Base-by-base conservation (phyloP, 2,113 vertebrate species). In the Myrmophylax atrothorax region DNA sequence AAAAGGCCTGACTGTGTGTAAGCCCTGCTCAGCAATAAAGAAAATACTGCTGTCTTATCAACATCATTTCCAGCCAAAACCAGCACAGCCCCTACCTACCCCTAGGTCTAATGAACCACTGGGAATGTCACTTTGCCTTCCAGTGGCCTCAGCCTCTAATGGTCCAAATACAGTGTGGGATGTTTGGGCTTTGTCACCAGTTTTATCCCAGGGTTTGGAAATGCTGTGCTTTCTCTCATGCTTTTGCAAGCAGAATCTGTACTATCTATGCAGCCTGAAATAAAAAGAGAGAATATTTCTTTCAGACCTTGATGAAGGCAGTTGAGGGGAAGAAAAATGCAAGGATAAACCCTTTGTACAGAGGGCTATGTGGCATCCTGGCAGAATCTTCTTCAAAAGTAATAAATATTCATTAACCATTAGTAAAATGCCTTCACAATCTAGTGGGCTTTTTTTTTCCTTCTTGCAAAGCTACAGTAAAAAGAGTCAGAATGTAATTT, bases 391-490 rank as follows among this genome's bases (percentile, higher is more conserved):
- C 35, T 64, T 69, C 64, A 90, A 81, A 91, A 89, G 50, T 68
- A 93, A 94, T 87, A 84, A 89, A 95, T 91, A 91, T 90, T 87
- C 78, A 89, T 94, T 84, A 94, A 92, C 59, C 10, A 47, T 85
- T 96, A 93, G n/a, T 59, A 25, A 96, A 93, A 95, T 94, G 18
- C 5, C 37, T 82, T 42, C n/a, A 70, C 55, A 60, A 68, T 64
- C 37, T 58, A 69, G 19, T 49, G 0, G 0, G 6, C 4, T 9
- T 25, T 44, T 49, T 52, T 59, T 26, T 86, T 78, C 10, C 12
- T 56, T 55, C 47, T 86, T 77, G 31, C 25, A 82, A 91, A 92
- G 29, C 29, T 93, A 40, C 6, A 67, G 38, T 49, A 90, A 94
- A 92, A 74, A 9, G 49, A 72, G 33, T 91, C 18, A 26, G 69